Percentiles rank a stretch among this genome's conserved stretches.
These are phyloP conservation scores for Scartelaos histophorus DNA, from an alignment of 2,113 vertebrate genomes.

Conservation along the genomic window DNA sequence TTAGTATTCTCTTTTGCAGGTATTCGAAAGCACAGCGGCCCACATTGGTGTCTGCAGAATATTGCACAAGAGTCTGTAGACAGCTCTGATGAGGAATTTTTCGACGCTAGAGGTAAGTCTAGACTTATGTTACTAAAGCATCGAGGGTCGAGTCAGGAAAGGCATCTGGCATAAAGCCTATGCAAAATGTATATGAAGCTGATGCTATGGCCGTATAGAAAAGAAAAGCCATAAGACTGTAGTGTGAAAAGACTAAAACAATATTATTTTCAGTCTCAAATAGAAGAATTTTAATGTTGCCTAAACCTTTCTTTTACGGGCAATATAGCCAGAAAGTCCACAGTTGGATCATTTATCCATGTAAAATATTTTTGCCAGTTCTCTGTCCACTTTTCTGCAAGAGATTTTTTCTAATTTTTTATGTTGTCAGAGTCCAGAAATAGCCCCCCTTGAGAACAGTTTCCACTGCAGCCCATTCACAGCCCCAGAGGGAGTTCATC, in stretches of 20 bases:
- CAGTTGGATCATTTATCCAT: constrained; percentile 9
- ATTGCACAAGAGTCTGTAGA: constrained; percentile 89
- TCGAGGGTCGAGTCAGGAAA: neutral
- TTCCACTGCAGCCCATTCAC: constrained; percentile 15
- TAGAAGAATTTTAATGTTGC: neutral
- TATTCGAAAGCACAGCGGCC: constrained; percentile 74
- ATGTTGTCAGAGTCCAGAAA: constrained; percentile 36
- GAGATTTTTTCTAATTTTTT: constrained; percentile 7
- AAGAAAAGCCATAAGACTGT: no score
- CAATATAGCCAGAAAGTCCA: neutral
- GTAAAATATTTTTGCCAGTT: neutral
- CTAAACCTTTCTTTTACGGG: no score
- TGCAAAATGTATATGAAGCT: no score
- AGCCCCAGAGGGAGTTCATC: constrained; percentile 43
- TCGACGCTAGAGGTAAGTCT: constrained; percentile 93
- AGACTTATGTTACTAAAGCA: neutral
- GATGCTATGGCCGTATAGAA: no score
- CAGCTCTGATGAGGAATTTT: constrained; percentile 98
- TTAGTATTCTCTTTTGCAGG: constrained; percentile 69
- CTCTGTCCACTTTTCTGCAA: constrained; percentile 6
- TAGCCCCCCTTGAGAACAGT: constrained; percentile 31
- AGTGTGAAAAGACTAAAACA: neutral
- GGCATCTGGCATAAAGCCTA: no score
- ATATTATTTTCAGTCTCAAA: neutral
- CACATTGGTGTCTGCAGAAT: constrained; percentile 87